Conservation (phyloP, 2,113 vertebrate genomes). For the Scophthalmus maximus region DNA sequence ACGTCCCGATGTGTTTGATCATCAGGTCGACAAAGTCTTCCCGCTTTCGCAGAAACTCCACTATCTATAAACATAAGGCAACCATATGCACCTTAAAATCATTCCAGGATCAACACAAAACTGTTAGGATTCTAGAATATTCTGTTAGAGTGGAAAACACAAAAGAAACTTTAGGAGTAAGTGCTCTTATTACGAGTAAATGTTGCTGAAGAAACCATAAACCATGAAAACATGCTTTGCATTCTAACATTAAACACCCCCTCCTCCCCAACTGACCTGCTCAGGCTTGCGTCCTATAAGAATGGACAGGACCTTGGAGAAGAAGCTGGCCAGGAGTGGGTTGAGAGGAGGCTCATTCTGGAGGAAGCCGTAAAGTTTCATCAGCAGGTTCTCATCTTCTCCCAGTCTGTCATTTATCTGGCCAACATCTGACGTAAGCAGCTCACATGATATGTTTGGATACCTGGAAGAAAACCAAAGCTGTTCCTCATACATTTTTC, state of each 20-base stretch:
- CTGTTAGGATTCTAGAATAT: background rate
- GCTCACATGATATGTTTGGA: conserved; percentile 98
- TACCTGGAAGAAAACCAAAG: conserved; percentile 82
- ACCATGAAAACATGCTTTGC: background rate
- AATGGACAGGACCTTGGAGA: conserved; percentile 99
- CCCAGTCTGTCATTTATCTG: conserved; percentile 97
- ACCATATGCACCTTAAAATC: background rate
- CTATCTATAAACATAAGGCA: conserved; percentile 84
- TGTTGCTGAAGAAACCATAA: too few species aligned
- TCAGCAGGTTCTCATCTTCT: conserved; percentile 94
- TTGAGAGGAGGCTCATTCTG: conserved; percentile 94
- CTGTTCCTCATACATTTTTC: background rate
- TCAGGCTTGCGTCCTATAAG: conserved; percentile 99
- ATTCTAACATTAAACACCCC: background rate
- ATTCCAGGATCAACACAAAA: background rate
- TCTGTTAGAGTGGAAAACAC: too few species aligned
- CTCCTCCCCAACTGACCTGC: conserved; percentile 83
- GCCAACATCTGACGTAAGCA: conserved; percentile 96
- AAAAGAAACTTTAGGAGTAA: too few species aligned
- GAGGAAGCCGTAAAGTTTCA: conserved; percentile 95
- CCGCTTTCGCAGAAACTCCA: conserved; percentile 94
- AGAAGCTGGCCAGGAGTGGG: conserved; percentile 97
- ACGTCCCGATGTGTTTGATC: conserved; percentile 98
- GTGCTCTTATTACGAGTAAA: too few species aligned
- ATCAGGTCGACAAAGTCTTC: conserved; percentile 96